Evolutionary conservation across 1,140 invertebrate genomes (phyloP), one percentile per base, ranked within the genome.

Genomic region (Capitella teleta): DNA sequence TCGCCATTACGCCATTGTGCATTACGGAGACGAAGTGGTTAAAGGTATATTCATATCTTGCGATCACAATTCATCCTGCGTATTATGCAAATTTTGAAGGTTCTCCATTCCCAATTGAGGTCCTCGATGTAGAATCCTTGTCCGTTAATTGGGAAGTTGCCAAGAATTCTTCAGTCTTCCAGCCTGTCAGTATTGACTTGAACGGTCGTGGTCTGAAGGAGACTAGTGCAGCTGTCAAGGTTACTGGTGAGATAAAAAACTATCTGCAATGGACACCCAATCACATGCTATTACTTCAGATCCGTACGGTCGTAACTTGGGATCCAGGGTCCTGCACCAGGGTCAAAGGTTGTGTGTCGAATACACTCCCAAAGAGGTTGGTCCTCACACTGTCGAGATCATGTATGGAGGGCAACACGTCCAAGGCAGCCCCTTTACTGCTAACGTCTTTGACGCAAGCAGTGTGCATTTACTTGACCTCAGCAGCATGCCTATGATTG

Each of bases 311-410:
- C 73, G 73, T n/a, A 68, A 73, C 3, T 70, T 81, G 28, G 76
- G 77, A 8, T 74, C 72, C 42, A 56, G 62, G 14, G 38, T 69
- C 26, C 53, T 52, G 14, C 49, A 58, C 43, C 59, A 77, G 0
- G 70, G 75, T 45, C 54, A 55, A 54, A 80, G 86, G 43, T 87
- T 86, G 73, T 80, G 81, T 45, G 83, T 94, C 28, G 87, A 93
- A 67, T 95, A 94, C 68, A 84, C 83, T 28, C 88, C 89, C 10
- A 82, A 79, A 37, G 89, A 93, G 75, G 88, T 94, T 18, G 83
- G 82, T 10, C 74, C 69, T 2, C 79, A 84, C 57, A 78, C 72
- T 24, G 73, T 84, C 25, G 65, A 58, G 19, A 53, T 59, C 10
- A 34, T 44, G 19, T 56, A 60, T 40, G 60, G 53, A n/a, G 73